Conservation (phyloP, 2,888 invertebrate species). For the Acleris emargana region DNA sequence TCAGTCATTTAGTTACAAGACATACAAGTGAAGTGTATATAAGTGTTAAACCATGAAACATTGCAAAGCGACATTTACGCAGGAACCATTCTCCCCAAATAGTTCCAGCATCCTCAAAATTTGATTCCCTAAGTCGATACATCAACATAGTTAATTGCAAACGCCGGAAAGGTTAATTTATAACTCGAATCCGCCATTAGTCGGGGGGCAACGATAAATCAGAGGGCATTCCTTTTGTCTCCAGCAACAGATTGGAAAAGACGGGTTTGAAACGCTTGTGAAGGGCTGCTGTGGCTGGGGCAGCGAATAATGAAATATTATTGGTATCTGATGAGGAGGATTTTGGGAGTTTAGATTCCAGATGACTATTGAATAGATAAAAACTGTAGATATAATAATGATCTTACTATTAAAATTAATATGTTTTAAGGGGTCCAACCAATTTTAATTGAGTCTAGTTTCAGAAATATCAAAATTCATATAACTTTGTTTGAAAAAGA, state of each 20-base stretch:
- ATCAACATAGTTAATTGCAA: conserved; percentile 45
- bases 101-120: conserved; percentile 10
- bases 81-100: background rate
- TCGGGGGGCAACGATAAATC: conserved; percentile 45
- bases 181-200: conserved; percentile 44
- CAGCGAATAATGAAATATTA: conserved; percentile 7
- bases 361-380: background rate
- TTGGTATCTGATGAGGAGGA: background rate
- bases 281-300: conserved; percentile 18
- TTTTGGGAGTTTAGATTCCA: background rate
- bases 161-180: conserved; percentile 43
- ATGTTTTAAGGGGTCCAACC: no score
- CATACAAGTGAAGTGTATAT: no score
- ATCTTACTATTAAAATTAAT: no score
- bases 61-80: background rate
- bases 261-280: conserved; percentile 19
- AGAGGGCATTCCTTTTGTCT: conserved; percentile 46
- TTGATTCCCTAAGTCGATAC: conserved; percentile 29
- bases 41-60: no score
- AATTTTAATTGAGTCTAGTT: no score
- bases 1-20: no score
- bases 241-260: conserved; percentile 40
- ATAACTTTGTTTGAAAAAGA: no score
- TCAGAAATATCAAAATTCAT: no score
- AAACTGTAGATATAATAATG: no score